Conservation (phyloP, 1,140 invertebrate genomes). For the Teleopsis dalmanni region DNA sequence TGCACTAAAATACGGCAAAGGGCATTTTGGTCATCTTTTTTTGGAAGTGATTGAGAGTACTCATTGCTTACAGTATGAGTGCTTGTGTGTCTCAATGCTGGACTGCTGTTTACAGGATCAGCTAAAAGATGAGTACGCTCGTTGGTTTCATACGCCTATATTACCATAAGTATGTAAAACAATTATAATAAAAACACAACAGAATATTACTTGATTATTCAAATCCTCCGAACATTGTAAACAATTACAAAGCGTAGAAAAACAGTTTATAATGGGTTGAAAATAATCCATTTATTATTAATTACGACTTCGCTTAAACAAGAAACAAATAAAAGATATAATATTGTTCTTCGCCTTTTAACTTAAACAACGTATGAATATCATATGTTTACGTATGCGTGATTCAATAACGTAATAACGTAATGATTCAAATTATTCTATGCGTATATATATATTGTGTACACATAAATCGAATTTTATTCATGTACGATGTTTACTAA, state of each 20-base stretch:
- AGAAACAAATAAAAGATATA: too few relatives aligned
- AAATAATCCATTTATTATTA: constrained; percentile 40
- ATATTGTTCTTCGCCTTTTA: too few relatives aligned
- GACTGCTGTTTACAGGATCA: constrained; percentile 60
- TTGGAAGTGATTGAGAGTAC: constrained; percentile 58
- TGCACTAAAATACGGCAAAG: constrained; percentile 78
- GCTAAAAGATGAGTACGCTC: constrained; percentile 61
- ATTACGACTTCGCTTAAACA: too few relatives aligned
- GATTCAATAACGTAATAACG: too few relatives aligned
- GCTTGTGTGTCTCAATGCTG: constrained; percentile 53
- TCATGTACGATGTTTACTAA: too few relatives aligned
- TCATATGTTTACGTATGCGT: too few relatives aligned
- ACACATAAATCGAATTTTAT: too few relatives aligned
- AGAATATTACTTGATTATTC: constrained; percentile 44
- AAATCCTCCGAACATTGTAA: constrained; percentile 48
- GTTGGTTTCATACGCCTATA: constrained; percentile 54
- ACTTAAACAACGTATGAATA: too few relatives aligned
- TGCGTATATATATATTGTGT: too few relatives aligned
- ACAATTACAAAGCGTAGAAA: constrained; percentile 35
- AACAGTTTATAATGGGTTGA: constrained; percentile 31
- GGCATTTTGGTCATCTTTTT: constrained; percentile 83
- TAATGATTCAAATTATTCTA: too few relatives aligned
- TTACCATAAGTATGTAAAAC: constrained; percentile 12
- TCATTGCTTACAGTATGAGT: constrained; percentile 59
- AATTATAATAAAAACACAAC: not conserved